Evolutionary conservation across 2,797 vertebrate genomes (phyloP).

Genomic region (Poecilia wingei): DNA sequence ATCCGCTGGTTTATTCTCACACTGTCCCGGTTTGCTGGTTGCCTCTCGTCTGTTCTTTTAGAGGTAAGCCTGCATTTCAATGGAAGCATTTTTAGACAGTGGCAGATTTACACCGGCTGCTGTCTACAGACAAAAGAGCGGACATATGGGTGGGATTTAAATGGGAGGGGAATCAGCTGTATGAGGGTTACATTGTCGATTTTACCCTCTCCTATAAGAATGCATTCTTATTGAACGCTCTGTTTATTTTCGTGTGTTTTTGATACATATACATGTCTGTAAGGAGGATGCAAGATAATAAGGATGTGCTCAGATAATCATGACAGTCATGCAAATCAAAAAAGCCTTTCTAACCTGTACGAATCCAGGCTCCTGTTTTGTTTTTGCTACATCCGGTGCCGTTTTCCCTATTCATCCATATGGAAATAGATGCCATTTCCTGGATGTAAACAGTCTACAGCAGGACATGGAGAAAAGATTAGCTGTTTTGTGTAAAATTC

Average conservation of each 20-base stretch:
- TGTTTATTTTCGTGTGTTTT: background rate
- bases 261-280: background rate
- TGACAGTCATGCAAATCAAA: slow-evolving; percentile 32
- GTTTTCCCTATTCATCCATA: background rate
- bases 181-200: slow-evolving; percentile 54
- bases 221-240: slow-evolving; percentile 4
- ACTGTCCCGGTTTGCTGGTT: background rate
- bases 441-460: slow-evolving; percentile 11
- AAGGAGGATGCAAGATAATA: background rate
- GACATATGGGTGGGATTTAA: slow-evolving; percentile 80
- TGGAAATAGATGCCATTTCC: slow-evolving; percentile 15
- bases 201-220: background rate
- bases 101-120: slow-evolving; percentile 31
- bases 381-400: slow-evolving; percentile 31
- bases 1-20: slow-evolving; percentile 7
- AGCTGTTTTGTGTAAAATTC: slow-evolving; percentile 27
- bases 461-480: slow-evolving; percentile 7
- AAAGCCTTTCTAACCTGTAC: slow-evolving; percentile 1
- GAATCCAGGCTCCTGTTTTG: slow-evolving; percentile 32
- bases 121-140: slow-evolving; percentile 72
- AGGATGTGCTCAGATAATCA: slow-evolving; percentile 2
- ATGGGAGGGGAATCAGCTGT: slow-evolving; percentile 77
- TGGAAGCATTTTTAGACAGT: background rate
- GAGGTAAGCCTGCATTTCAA: slow-evolving; percentile 60
- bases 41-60: background rate